phyloP scores from a whole-genome alignment of 2,888 invertebrate genomes.

The Himalopsyche kuldschensis region DNA sequence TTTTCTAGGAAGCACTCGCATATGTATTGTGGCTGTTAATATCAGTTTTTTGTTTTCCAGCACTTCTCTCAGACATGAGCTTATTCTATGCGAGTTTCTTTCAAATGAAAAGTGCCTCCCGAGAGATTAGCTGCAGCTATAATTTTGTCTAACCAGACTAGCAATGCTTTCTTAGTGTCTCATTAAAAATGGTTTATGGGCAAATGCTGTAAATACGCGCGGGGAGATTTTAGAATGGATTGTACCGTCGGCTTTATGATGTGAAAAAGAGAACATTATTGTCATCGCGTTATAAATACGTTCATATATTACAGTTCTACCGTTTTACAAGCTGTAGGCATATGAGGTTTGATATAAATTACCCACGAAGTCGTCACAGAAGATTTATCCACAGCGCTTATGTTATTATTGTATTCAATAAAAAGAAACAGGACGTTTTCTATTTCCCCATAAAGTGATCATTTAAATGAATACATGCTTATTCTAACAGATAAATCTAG shows the following conservation, averaged over 20 bases:
- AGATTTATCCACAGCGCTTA: not conserved
- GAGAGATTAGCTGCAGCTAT: conserved; percentile 27
- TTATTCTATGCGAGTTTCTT: not conserved
- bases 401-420: not conserved
- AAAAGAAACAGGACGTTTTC: too few species aligned
- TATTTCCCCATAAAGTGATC: too few species aligned
- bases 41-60: conserved; percentile 9
- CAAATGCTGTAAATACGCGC: not conserved
- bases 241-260: not conserved
- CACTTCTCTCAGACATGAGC: not conserved
- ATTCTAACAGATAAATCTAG: too few species aligned
- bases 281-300: not conserved
- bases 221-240: not conserved
- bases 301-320: not conserved
- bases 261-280: not conserved
- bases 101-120: not conserved
- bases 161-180: conserved; percentile 28
- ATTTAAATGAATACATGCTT: too few species aligned
- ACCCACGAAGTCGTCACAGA: not conserved
- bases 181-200: conserved; percentile 39
- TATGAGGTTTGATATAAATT: not conserved
- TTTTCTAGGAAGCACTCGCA: conserved; percentile 11
- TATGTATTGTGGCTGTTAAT: not conserved
- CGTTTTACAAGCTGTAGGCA: not conserved
- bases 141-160: conserved; percentile 33